Conservation (phyloP, 1,140 invertebrate genomes). For the Spodoptera frugiperda region DNA sequence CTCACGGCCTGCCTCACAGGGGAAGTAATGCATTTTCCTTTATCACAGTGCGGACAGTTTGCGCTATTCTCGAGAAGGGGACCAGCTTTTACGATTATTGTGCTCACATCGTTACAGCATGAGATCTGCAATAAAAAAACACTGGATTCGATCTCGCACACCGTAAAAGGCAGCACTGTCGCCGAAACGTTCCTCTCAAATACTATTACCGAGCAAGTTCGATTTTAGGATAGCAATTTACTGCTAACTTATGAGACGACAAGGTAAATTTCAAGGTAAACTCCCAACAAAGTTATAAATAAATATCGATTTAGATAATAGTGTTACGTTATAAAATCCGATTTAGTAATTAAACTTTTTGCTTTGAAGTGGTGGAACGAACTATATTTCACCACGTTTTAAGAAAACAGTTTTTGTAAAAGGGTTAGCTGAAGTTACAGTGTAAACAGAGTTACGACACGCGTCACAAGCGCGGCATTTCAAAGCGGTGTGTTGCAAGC, state of each 20-base stretch:
- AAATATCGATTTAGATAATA: background rate
- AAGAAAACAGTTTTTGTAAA: constrained; percentile 56
- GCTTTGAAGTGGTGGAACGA: constrained; percentile 24
- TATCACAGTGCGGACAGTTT: constrained; percentile 80
- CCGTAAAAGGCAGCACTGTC: constrained; percentile 52
- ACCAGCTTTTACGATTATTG: constrained; percentile 82
- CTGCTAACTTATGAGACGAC: background rate
- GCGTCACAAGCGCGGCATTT: constrained; percentile 69
- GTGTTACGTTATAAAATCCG: background rate
- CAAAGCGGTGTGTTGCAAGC: constrained; percentile 70
- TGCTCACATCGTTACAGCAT: constrained; percentile 68
- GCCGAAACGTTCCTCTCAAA: constrained; percentile 10
- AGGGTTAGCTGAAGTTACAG: constrained; percentile 61
- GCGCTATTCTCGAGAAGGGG: constrained; percentile 76
- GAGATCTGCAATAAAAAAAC: constrained; percentile 72
- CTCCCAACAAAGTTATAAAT: background rate
- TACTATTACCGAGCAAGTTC: constrained; percentile 18
- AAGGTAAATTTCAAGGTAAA: background rate
- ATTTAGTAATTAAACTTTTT: constrained; percentile 8
- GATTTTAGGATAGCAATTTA: constrained; percentile 6
- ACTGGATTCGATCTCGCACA: constrained; percentile 55
- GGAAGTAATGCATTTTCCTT: constrained; percentile 85
- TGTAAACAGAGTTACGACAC: constrained; percentile 65
- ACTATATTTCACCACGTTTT: constrained; percentile 45
- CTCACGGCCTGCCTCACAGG: constrained; percentile 67